Evolutionary conservation across 2,113 vertebrate genomes (phyloP).

Genomic region (Hylia prasina): DNA sequence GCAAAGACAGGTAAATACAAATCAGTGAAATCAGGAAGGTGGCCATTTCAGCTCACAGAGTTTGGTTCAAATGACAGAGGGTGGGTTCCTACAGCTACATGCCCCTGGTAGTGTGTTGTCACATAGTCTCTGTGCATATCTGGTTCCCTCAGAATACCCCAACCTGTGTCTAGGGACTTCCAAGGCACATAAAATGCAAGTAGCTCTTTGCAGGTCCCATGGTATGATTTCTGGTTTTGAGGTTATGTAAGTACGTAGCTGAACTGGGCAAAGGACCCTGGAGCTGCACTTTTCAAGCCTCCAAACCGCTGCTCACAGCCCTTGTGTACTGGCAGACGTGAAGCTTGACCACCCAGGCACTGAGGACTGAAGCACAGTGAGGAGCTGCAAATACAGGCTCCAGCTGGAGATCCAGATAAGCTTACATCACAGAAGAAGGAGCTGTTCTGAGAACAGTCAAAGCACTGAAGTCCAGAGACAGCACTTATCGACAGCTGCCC

Average conservation of each 20-base stretch:
- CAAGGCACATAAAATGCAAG: neutral
- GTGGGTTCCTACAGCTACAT: neutral
- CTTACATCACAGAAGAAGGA: neutral
- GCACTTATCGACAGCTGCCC: neutral
- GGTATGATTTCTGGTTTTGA: neutral
- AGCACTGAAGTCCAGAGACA: neutral
- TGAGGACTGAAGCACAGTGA: neutral
- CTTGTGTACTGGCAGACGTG: neutral
- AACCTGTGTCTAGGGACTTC: neutral
- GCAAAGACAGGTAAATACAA: neutral
- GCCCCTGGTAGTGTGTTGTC: neutral
- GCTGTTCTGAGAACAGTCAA: neutral
- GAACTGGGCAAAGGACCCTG: neutral
- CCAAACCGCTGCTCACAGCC: neutral
- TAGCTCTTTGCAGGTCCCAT: neutral
- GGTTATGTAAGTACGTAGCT: neutral
- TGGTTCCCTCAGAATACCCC: neutral
- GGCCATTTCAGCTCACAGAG: neutral
- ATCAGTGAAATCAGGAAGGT: neutral
- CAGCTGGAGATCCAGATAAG: neutral
- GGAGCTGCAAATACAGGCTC: neutral
- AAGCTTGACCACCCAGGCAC: constrained; percentile 15
- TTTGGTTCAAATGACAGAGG: neutral
- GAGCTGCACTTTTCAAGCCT: neutral
- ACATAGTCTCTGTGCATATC: neutral